Conservation (phyloP, 2,888 invertebrate genomes). For the Polietes domitor region DNA sequence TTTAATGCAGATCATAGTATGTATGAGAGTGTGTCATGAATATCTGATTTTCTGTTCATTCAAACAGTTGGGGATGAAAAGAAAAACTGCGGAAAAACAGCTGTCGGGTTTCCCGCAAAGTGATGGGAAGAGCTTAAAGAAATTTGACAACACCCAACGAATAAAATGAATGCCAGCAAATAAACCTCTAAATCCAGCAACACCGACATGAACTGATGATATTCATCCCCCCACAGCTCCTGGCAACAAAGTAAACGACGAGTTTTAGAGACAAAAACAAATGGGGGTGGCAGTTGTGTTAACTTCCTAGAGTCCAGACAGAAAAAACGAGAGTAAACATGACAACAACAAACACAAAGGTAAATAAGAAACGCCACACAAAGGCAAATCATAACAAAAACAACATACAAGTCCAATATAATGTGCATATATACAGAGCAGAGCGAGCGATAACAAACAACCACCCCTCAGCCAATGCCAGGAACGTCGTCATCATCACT, state of each 20-base stretch:
- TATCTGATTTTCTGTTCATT: not conserved
- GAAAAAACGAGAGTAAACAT: not conserved
- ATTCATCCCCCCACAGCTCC: not conserved
- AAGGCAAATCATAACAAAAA: conserved; percentile 52
- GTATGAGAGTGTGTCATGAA: too few species aligned
- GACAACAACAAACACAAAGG: conserved; percentile 19
- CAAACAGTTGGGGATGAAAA: not conserved
- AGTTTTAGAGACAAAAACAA: not conserved
- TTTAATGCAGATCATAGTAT: too few species aligned
- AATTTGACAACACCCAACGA: conserved; percentile 50
- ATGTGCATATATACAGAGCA: not conserved
- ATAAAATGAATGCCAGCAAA: not conserved
- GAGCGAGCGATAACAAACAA: conserved; percentile 25
- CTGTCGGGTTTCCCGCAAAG: conserved; percentile 26
- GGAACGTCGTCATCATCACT: conserved; percentile 35
- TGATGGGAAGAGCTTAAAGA: conserved; percentile 7
- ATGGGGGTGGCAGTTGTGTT: conserved; percentile 11
- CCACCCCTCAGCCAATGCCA: conserved; percentile 41
- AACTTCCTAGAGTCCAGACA: conserved; percentile 12
- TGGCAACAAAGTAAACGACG: not conserved
- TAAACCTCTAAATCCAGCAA: not conserved
- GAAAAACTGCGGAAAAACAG: conserved; percentile 18
- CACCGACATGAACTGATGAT: too few species aligned
- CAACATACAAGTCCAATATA: conserved; percentile 25
- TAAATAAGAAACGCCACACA: conserved; percentile 36